Evolutionary conservation across 2,113 vertebrate genomes (phyloP).

Genomic region (Planiliza haematocheilus): DNA sequence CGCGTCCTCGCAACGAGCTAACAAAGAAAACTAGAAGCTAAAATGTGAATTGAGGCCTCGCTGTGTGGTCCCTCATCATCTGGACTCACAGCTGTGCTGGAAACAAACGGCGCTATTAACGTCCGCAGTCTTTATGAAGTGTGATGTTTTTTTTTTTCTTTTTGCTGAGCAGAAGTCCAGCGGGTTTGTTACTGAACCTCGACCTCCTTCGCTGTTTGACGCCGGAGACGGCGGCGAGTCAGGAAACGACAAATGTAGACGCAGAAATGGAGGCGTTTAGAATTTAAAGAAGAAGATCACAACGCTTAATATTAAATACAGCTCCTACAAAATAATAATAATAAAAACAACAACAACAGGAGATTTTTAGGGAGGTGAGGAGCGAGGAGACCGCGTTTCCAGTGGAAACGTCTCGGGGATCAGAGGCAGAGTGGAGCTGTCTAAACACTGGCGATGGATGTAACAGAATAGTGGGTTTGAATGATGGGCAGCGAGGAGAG

Average conservation of each 20-base stretch:
- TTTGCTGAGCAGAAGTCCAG: neutral
- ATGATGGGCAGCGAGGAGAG: constrained; percentile 52
- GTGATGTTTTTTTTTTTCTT: constrained; percentile 15
- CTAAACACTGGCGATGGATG: constrained; percentile 64
- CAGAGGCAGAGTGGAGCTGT: constrained; percentile 52
- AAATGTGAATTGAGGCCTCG: neutral
- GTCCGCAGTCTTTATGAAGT: too few species aligned
- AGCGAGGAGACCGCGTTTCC: constrained; percentile 9
- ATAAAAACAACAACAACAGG: neutral
- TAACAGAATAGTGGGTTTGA: constrained; percentile 62
- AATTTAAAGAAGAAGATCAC: too few species aligned
- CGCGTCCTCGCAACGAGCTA: neutral
- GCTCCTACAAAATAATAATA: too few species aligned
- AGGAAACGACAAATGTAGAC: neutral
- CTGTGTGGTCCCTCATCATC: constrained; percentile 54
- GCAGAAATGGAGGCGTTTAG: too few species aligned
- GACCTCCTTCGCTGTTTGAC: neutral
- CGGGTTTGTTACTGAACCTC: neutral
- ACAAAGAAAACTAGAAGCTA: neutral
- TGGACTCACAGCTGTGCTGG: constrained; percentile 24
- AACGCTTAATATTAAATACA: too few species aligned
- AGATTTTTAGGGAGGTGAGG: neutral
- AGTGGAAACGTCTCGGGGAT: constrained; percentile 27
- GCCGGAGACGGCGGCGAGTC: neutral
- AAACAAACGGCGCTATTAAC: too few species aligned